Evolutionary conservation across 2,113 vertebrate genomes (phyloP).

Genomic region (Cheilinus undulatus): DNA sequence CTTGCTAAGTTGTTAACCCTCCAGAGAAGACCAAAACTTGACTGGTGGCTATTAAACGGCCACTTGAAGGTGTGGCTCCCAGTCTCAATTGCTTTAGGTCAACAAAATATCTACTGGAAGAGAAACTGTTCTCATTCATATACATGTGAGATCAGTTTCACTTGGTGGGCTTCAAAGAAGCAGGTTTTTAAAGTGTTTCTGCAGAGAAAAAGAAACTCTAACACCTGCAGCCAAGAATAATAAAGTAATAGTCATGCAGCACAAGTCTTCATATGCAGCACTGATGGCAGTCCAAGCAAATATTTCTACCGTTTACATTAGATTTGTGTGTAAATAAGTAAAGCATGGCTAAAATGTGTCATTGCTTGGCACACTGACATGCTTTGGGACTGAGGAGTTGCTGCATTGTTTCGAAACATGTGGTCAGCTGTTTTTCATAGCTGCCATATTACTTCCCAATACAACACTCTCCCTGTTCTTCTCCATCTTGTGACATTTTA

Average conservation of each 20-base stretch:
- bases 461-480: constrained; percentile 36
- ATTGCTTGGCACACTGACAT: background rate
- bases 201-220: background rate
- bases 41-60: background rate
- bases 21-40: background rate
- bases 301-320: background rate
- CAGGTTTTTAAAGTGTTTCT: background rate
- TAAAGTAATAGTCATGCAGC: no score
- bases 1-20: background rate
- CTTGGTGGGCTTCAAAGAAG: background rate
- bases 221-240: background rate
- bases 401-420: constrained; percentile 6
- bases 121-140: constrained; percentile 33
- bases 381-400: constrained; percentile 16
- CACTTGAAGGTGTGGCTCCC: constrained; percentile 21
- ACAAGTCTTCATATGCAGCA: background rate
- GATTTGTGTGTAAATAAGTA: background rate
- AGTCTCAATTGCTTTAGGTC: background rate
- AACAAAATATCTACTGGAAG: background rate
- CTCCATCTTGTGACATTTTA: constrained; percentile 53
- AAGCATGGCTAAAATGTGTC: background rate
- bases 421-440: constrained; percentile 43
- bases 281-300: background rate
- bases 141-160: constrained; percentile 38
- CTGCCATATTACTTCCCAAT: constrained; percentile 4